Evolutionary conservation across 2,113 vertebrate species (phyloP).

Genomic region (Rostratula benghalensis): DNA sequence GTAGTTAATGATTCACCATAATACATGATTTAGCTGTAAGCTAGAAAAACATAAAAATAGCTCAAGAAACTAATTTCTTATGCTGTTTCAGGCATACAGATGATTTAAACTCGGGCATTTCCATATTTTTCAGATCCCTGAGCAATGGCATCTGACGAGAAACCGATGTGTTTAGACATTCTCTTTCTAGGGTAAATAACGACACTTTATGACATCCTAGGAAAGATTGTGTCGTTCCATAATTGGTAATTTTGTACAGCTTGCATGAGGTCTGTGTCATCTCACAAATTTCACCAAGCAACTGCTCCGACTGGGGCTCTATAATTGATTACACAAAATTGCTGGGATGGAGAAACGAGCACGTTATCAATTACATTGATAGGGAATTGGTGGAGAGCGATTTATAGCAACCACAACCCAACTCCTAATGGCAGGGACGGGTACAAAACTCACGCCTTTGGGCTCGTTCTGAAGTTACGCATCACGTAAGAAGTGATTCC

Average conservation of each 20-base stretch:
- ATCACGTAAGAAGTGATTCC: neutral
- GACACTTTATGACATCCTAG: slow-evolving; percentile 22
- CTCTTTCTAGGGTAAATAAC: slow-evolving; percentile 58
- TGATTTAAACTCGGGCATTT: slow-evolving; percentile 32
- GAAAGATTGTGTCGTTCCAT: slow-evolving; percentile 37
- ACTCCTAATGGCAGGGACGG: neutral
- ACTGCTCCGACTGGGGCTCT: slow-evolving; percentile 25
- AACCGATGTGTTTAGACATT: slow-evolving; percentile 47
- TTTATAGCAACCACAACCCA: neutral
- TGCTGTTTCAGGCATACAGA: slow-evolving; percentile 40
- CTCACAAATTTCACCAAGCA: slow-evolving; percentile 18
- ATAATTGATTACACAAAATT: neutral
- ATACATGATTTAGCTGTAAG: slow-evolving; percentile 50
- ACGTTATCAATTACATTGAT: neutral
- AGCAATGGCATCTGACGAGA: slow-evolving; percentile 53
- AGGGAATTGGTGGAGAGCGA: neutral
- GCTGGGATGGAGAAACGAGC: neutral
- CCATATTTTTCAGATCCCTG: slow-evolving; percentile 31
- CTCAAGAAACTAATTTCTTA: slow-evolving; percentile 42
- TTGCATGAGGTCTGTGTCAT: slow-evolving; percentile 29
- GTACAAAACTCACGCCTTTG: neutral
- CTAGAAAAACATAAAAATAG: slow-evolving; percentile 63
- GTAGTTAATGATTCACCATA: slow-evolving; percentile 56
- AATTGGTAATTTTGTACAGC: slow-evolving; percentile 40
- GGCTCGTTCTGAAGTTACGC: neutral